Conservation (phyloP, 2,797 vertebrate species). For the Vespertilio murinus region DNA sequence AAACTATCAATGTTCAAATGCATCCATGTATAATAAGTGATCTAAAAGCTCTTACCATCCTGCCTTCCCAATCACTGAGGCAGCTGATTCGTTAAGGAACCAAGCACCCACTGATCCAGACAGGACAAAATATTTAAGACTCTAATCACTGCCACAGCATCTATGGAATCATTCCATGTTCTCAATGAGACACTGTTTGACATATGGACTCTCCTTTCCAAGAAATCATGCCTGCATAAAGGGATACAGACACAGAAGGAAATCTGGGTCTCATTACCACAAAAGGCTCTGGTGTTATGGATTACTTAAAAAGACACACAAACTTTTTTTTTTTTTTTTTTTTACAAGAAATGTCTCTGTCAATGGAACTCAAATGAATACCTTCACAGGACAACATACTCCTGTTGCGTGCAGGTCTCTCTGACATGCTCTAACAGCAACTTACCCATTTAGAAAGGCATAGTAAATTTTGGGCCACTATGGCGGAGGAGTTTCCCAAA, state of each 20-base stretch:
- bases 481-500: not conserved
- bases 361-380: slow-evolving; percentile 58
- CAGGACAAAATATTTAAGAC: slow-evolving; percentile 67
- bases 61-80: slow-evolving; percentile 72
- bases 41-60: slow-evolving; percentile 76
- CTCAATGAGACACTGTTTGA: slow-evolving; percentile 59
- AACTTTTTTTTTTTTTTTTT: slow-evolving; percentile 28
- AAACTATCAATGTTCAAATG: slow-evolving; percentile 59
- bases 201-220: slow-evolving; percentile 50
- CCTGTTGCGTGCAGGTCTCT: not conserved
- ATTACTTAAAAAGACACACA: slow-evolving; percentile 56
- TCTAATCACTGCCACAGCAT: slow-evolving; percentile 60
- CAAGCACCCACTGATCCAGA: slow-evolving; percentile 66
- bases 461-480: not conserved
- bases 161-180: slow-evolving; percentile 67
- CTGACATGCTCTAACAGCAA: not conserved
- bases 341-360: slow-evolving; percentile 51
- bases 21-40: slow-evolving; percentile 68
- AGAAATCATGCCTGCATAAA: slow-evolving; percentile 70
- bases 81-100: slow-evolving; percentile 69
- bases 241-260: slow-evolving; percentile 62
- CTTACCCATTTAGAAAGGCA: slow-evolving; percentile 52
- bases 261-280: slow-evolving; percentile 66
- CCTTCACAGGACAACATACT: not conserved
- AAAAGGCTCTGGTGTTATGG: slow-evolving; percentile 60